A percentile compares a stretch with the other conserved stretches of the same genome.
These are phyloP conservation scores for Oostethus manadensis DNA, from an alignment of 2,113 vertebrate species.

Conservation along the genomic window DNA sequence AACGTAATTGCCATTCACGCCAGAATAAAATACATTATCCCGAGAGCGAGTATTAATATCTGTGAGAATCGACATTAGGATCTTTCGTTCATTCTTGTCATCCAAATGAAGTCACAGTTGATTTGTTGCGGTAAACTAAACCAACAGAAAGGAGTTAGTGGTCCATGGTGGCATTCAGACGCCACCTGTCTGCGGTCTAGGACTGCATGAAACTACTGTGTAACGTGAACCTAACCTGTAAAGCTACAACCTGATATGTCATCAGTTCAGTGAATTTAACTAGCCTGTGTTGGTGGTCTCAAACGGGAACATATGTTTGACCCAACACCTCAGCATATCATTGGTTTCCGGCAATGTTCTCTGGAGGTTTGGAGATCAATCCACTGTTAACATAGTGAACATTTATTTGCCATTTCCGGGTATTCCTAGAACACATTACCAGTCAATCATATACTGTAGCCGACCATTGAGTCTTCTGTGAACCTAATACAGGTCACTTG, in stretches of 20 bases:
- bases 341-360: too few relatives aligned
- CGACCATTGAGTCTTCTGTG: too few relatives aligned
- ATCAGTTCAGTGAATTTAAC: constrained; percentile 1
- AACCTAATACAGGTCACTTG: too few relatives aligned
- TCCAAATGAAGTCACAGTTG: background rate
- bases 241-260: constrained; percentile 5
- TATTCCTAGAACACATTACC: too few relatives aligned
- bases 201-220: background rate
- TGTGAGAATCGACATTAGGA: constrained; percentile 16
- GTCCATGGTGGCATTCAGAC: constrained; percentile 14
- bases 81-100: constrained; percentile 12
- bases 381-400: too few relatives aligned
- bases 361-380: too few relatives aligned
- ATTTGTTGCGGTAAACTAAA: constrained; percentile 3
- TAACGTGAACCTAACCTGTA: background rate
- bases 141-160: background rate
- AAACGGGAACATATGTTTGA: too few relatives aligned
- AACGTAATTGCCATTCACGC: constrained; percentile 3
- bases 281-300: background rate
- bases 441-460: too few relatives aligned
- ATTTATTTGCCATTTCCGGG: too few relatives aligned
- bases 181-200: background rate
- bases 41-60: constrained; percentile 1
- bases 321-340: too few relatives aligned
- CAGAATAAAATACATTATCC: constrained; percentile 12